phyloP scores from a whole-genome alignment of 2,113 vertebrate species.

The Mustelus asterias region DNA sequence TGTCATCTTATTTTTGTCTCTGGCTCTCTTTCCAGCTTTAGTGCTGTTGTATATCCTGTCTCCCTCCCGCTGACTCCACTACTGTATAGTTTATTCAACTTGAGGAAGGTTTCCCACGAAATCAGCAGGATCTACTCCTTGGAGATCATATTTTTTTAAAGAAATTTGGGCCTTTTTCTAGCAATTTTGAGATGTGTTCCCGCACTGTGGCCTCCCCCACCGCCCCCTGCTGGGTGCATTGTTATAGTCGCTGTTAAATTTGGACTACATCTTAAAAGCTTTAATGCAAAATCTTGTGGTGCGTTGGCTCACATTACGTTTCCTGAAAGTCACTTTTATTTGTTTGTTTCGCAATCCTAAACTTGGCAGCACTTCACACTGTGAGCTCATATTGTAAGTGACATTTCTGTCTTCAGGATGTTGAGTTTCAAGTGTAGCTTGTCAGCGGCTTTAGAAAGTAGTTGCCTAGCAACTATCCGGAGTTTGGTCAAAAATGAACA shows the following conservation, averaged over 20 bases:
- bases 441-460: not conserved
- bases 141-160: not conserved
- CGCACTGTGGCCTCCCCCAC: no score
- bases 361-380: not conserved
- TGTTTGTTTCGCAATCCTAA: not conserved
- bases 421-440: not conserved
- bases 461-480: not conserved
- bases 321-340: slow-evolving; percentile 16
- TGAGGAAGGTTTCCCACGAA: not conserved
- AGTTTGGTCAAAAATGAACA: not conserved
- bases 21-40: not conserved
- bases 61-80: not conserved
- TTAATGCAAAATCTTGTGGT: not conserved
- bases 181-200: not conserved
- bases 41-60: not conserved
- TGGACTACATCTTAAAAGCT: not conserved
- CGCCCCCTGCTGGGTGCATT: not conserved
- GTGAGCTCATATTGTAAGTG: not conserved
- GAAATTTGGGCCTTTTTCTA: not conserved
- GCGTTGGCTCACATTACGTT: not conserved
- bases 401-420: slow-evolving; percentile 19
- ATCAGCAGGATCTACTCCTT: not conserved
- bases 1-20: not conserved
- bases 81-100: not conserved
- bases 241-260: not conserved